phyloP scores from a whole-genome alignment of 2,113 vertebrate species.

The Carassius auratus region DNA sequence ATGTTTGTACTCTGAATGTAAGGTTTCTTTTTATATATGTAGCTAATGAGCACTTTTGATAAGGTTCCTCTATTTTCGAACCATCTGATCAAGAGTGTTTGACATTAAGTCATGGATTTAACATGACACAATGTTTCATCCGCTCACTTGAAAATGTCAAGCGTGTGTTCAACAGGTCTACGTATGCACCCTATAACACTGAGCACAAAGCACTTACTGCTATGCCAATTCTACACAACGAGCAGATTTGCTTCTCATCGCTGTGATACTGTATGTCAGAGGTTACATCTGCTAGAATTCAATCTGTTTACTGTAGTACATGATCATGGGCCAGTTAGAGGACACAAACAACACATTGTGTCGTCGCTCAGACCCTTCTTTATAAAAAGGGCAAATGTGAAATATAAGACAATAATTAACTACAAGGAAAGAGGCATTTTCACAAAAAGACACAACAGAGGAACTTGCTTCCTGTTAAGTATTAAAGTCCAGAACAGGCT shows the following conservation, averaged over 20 bases:
- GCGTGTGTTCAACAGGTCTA: slow-evolving; percentile 70
- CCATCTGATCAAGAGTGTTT: slow-evolving; percentile 11
- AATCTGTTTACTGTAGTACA: slow-evolving; percentile 68
- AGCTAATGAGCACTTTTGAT: neutral
- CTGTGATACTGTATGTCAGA: slow-evolving; percentile 53
- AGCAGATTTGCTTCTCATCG: slow-evolving; percentile 66
- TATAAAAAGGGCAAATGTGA: slow-evolving; percentile 52
- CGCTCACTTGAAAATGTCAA: slow-evolving; percentile 68
- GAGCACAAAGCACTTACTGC: slow-evolving; percentile 73
- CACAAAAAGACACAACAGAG: slow-evolving; percentile 53
- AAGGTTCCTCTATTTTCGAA: neutral
- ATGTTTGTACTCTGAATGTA: neutral
- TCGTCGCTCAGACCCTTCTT: slow-evolving; percentile 48
- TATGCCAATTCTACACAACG: slow-evolving; percentile 52
- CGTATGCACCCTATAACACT: slow-evolving; percentile 11
- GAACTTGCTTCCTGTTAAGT: slow-evolving; percentile 47
- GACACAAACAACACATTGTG: slow-evolving; percentile 62
- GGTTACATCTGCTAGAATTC: slow-evolving; percentile 65
- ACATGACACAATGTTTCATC: slow-evolving; percentile 70
- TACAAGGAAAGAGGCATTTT: slow-evolving; percentile 51
- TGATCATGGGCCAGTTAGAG: slow-evolving; percentile 60
- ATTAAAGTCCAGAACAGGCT: slow-evolving; percentile 20
- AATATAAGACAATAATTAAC: slow-evolving; percentile 60
- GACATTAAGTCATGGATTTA: slow-evolving; percentile 52
- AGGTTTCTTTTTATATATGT: neutral